These are phyloP conservation scores for Centropus bengalensis DNA, from an alignment of 2,113 vertebrate genomes.

Conservation along the genomic window DNA sequence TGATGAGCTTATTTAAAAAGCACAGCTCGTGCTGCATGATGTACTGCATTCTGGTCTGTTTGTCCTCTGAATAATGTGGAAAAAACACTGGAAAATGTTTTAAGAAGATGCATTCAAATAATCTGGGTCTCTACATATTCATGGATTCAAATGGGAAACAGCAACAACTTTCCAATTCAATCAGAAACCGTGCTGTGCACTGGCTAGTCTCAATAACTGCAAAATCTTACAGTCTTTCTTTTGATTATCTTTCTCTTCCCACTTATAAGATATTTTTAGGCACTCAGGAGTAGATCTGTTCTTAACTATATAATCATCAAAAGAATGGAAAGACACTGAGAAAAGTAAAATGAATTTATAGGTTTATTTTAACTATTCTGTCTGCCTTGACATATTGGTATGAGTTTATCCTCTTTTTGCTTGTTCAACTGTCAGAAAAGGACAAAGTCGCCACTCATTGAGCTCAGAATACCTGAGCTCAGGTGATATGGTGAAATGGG, in stretches of 20 bases:
- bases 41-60: not conserved
- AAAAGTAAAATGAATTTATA: not conserved
- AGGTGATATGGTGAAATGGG: not conserved
- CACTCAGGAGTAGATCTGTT: not conserved
- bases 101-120: not conserved
- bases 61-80: not conserved
- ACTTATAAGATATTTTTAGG: conserved; percentile 41
- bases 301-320: conserved; percentile 1
- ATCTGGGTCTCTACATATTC: not conserved
- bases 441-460: not conserved
- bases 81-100: not conserved
- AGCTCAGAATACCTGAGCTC: not conserved
- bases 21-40: not conserved
- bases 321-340: not conserved
- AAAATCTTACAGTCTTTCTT: not conserved
- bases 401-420: not conserved
- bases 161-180: not conserved
- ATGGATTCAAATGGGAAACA: not conserved
- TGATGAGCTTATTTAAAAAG: not conserved
- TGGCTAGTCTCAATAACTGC: not conserved
- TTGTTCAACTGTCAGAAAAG: not conserved
- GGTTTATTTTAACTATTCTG: not conserved
- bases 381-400: not conserved
- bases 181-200: not conserved
- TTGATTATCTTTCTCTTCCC: conserved; percentile 20